Conservation (phyloP, 2,888 invertebrate species). For the Synanthedon vespiformis region DNA sequence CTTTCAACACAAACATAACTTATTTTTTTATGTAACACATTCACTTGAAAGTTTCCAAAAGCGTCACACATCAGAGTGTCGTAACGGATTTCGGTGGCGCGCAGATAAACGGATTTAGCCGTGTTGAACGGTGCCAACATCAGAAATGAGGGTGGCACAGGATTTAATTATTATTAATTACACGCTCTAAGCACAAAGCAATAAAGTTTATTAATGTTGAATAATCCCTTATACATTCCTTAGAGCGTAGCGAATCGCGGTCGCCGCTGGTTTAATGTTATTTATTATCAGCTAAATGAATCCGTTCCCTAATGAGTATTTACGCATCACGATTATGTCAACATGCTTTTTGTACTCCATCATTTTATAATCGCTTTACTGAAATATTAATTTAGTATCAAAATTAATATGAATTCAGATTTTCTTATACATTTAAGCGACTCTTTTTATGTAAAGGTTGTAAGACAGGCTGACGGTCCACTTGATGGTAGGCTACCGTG, state of each 20-base stretch:
- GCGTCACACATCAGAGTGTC: neutral
- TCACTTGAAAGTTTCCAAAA: neutral
- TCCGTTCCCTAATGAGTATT: neutral
- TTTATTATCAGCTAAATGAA: neutral
- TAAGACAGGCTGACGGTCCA: too few species aligned
- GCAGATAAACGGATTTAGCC: constrained; percentile 3
- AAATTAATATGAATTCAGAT: too few species aligned
- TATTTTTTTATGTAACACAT: neutral
- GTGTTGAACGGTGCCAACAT: constrained; percentile 13
- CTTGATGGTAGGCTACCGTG: too few species aligned
- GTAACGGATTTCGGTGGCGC: neutral
- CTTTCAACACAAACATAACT: too few species aligned
- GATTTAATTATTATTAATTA: constrained; percentile 27
- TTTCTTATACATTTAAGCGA: too few species aligned
- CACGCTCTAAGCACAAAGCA: constrained; percentile 16
- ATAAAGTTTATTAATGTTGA: constrained; percentile 13
- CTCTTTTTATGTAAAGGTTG: too few species aligned
- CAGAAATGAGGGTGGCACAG: constrained; percentile 16
- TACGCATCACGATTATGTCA: neutral
- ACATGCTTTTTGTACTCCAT: too few species aligned
- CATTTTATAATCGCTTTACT: too few species aligned
- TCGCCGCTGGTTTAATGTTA: neutral
- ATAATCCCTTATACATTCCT: neutral
- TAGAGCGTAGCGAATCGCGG: neutral
- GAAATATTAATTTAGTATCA: too few species aligned